Conservation (phyloP, 2,113 vertebrate genomes). For the Crotalus viridis region DNA sequence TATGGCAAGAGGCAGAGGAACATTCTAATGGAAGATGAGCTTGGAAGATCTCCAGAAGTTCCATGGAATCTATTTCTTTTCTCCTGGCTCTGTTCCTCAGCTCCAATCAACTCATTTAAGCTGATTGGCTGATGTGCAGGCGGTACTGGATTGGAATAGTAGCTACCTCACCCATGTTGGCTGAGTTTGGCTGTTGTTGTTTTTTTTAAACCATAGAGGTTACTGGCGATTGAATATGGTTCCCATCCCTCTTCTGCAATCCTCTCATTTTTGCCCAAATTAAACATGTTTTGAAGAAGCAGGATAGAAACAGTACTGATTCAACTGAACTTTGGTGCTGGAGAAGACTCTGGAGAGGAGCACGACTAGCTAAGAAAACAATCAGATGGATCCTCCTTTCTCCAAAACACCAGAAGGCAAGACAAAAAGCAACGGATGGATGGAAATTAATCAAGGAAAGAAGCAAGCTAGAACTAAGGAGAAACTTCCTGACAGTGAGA, state of each 20-base stretch:
- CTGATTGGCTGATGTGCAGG: slow-evolving; percentile 23
- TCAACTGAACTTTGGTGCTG: neutral
- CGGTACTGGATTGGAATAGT: slow-evolving; percentile 54
- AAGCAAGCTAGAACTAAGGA: too few species aligned
- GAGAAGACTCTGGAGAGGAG: neutral
- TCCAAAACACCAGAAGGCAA: too few species aligned
- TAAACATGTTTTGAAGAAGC: neutral
- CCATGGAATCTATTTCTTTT: accelerated
- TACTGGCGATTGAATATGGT: slow-evolving; percentile 45
- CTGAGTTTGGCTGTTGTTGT: neutral
- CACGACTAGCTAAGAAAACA: neutral
- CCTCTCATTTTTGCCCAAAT: neutral
- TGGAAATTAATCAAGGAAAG: too few species aligned
- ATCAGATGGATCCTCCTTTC: neutral
- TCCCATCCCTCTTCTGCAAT: neutral
- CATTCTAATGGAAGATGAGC: neutral
- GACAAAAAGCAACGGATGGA: too few species aligned
- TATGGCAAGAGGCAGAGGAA: neutral
- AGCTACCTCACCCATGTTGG: slow-evolving; percentile 20
- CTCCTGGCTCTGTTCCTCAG: neutral
- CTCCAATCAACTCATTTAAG: neutral
- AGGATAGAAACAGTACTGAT: neutral
- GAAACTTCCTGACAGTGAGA: too few species aligned
- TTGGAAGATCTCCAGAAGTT: neutral
- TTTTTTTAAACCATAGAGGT: neutral